These are phyloP conservation scores for Conus ventricosus DNA, from an alignment of 1,140 invertebrate genomes.

Conservation along the genomic window DNA sequence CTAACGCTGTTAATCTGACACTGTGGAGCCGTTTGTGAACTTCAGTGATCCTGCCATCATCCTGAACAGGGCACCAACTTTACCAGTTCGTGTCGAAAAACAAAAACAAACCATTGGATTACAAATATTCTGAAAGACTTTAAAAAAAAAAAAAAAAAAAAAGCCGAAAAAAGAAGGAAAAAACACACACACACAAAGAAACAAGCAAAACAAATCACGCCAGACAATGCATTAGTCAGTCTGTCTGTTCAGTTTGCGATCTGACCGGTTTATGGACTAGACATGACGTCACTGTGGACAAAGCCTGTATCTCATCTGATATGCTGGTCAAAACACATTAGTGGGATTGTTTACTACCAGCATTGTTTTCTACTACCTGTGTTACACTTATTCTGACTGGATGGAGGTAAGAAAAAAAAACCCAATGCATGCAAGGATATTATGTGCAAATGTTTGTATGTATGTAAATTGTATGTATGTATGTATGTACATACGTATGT, in stretches of 20 bases:
- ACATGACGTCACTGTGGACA: constrained; percentile 3
- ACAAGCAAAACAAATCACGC: not conserved
- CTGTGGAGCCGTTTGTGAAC: not conserved
- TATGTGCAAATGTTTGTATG: not conserved
- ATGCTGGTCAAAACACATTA: not conserved
- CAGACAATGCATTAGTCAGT: not conserved
- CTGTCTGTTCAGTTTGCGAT: not conserved
- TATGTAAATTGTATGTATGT: not conserved
- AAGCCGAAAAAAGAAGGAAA: no score
- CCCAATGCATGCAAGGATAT: no score
- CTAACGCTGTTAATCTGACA: not conserved
- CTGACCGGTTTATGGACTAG: not conserved
- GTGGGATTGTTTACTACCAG: not conserved
- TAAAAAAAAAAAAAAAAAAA: no score
- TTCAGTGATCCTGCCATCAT: not conserved
- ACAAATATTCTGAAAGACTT: not conserved
- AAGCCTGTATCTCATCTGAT: not conserved
- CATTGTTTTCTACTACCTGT: constrained; percentile 8
- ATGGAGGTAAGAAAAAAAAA: not conserved
- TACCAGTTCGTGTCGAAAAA: not conserved
- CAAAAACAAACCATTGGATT: not conserved
- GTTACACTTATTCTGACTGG: not conserved
- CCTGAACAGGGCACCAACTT: not conserved
- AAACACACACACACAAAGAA: no score
- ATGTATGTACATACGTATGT: not conserved